A percentile compares a stretch with the other conserved stretches of the same genome.
These are phyloP conservation scores for Anoplophora glabripennis DNA, from an alignment of 1,140 invertebrate genomes.

Conservation along the genomic window DNA sequence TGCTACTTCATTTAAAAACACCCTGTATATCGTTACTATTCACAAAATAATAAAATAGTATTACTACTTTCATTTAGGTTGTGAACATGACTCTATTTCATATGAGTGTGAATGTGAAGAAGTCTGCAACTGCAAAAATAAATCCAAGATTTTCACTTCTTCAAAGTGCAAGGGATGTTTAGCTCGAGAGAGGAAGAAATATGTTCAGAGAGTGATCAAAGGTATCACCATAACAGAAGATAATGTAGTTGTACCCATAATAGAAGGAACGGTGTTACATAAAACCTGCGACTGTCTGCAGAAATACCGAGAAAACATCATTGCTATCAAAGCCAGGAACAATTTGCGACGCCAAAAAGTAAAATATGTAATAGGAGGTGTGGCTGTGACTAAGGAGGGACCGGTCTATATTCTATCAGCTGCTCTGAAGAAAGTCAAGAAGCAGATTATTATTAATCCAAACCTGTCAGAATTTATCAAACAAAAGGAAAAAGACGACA, in stretches of 20 bases:
- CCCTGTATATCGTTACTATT: too few species aligned
- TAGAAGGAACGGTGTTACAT: slow-evolving; percentile 16
- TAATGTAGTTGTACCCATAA: slow-evolving; percentile 18
- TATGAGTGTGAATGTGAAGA: background rate
- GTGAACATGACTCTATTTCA: background rate
- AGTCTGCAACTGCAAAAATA: slow-evolving; percentile 13
- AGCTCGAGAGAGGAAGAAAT: background rate
- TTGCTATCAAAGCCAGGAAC: slow-evolving; percentile 12
- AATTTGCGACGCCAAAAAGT: slow-evolving; percentile 5
- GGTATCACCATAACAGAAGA: background rate
- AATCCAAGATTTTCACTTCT: slow-evolving; percentile 9
- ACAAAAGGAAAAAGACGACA: too few species aligned
- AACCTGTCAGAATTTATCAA: too few species aligned
- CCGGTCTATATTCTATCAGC: slow-evolving; percentile 14
- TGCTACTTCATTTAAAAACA: too few species aligned
- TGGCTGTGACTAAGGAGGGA: slow-evolving; percentile 14
- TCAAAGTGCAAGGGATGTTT: slow-evolving; percentile 12
- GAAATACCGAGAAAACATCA: slow-evolving; percentile 21
- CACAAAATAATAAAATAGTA: too few species aligned
- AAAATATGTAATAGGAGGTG: slow-evolving; percentile 20
- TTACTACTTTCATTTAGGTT: slow-evolving; percentile 1
- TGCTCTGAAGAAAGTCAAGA: background rate
- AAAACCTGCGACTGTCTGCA: slow-evolving; percentile 26
- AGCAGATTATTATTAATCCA: too few species aligned
- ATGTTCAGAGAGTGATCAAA: slow-evolving; percentile 5